Conservation (phyloP, 2,888 invertebrate genomes). For the Campopleginae sp. region DNA sequence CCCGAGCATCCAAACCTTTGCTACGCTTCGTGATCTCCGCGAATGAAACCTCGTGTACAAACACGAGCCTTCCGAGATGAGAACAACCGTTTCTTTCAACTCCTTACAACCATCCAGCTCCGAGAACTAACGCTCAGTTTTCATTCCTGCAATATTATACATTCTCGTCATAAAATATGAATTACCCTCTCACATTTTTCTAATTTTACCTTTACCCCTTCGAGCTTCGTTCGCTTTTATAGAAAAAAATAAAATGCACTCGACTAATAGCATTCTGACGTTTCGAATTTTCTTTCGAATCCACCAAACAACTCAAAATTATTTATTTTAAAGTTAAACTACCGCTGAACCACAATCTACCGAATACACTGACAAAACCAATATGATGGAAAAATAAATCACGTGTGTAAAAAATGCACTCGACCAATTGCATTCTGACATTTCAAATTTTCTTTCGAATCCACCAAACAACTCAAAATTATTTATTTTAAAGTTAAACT, state of each 20-base stretch:
- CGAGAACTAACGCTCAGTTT: neutral
- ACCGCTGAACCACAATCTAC: neutral
- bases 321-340: neutral
- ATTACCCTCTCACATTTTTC: neutral
- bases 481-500: neutral
- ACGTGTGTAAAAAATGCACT: no score
- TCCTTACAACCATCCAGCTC: neutral
- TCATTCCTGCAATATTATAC: neutral
- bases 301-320: neutral
- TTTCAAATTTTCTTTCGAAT: neutral
- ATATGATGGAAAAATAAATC: neutral
- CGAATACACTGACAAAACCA: neutral
- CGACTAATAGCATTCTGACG: neutral
- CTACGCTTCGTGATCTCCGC: conserved; percentile 12
- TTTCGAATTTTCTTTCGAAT: neutral
- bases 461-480: neutral
- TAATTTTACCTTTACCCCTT: neutral
- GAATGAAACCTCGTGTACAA: conserved; percentile 6
- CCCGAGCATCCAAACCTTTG: neutral
- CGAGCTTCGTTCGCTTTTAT: neutral
- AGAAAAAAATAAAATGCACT: neutral
- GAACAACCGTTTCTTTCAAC: neutral
- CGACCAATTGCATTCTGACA: neutral
- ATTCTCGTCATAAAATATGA: neutral
- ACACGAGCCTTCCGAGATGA: neutral